A percentile compares a stretch with the other conserved stretches of the same genome.
Conservation (phyloP, 2,797 vertebrate genomes). For the Vipera latastei region DNA sequence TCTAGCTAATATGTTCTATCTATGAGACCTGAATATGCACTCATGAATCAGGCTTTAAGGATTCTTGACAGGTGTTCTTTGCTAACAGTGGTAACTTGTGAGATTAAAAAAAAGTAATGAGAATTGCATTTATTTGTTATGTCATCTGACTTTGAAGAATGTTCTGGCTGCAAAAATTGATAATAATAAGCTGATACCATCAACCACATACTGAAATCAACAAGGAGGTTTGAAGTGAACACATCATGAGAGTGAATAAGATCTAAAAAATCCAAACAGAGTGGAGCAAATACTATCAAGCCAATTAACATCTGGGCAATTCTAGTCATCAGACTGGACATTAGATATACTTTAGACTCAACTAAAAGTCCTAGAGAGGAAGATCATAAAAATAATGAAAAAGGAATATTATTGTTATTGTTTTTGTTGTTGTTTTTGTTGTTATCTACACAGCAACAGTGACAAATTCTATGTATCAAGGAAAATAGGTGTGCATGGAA, state of each 20-base stretch:
- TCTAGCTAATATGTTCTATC: background rate
- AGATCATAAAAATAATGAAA: background rate
- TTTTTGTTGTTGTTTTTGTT: too few species aligned
- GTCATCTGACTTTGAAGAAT: background rate
- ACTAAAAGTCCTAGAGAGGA: background rate
- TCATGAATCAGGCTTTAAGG: background rate
- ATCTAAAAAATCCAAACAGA: background rate
- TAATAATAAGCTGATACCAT: background rate
- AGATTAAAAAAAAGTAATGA: background rate
- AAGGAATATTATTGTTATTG: background rate
- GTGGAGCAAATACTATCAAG: background rate
- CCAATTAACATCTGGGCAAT: background rate
- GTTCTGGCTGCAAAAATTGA: background rate
- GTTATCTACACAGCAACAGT: background rate
- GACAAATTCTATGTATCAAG: background rate
- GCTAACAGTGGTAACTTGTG: background rate
- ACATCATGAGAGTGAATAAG: background rate
- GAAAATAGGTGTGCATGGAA: background rate
- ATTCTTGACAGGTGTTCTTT: background rate
- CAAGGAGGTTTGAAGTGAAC: background rate
- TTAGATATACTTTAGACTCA: background rate
- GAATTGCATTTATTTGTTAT: background rate
- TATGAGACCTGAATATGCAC: background rate
- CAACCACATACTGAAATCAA: background rate
- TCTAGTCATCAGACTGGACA: background rate